Base-by-base conservation (phyloP, 2,797 vertebrate genomes). In the Valencia hispanica region DNA sequence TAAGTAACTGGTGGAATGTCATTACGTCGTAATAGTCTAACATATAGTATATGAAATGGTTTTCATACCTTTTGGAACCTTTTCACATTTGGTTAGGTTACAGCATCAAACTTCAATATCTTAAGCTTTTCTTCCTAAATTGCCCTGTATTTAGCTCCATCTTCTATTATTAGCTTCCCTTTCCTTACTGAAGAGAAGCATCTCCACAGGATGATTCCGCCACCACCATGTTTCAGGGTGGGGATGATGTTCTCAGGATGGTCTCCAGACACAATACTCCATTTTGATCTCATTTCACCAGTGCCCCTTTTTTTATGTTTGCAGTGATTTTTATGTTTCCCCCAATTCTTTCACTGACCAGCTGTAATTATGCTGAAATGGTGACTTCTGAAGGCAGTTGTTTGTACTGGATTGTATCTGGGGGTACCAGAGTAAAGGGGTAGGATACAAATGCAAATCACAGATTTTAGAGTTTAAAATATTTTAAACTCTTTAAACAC, bases 1-100 rank as follows among this genome's bases (percentile, higher is more conserved):
- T 99, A 95, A 83, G 61, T 39, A 61, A 43, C 68, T 8, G 10
- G 1, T 1, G 61, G 10, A 20, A 0, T 43, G 20, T 66, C 12
- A 41, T n/a, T 66, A 41, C 41, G n/a, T 14, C n/a, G 5, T 12
- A 43, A 43, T n/a, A 43, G 43, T 27, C 25, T 7, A 43, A 41
- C 11, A 6, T 41, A 25, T n/a, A 41, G 2, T 41, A 25, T n/a
- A 41, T 14, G 2, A 25, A 25, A 34, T 14, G 25, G 4, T 9
- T 53, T 53, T 53, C n/a, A 55, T 55, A 55, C 53, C 53, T 22
- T 22, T 14, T 25, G 65, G 43, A 43, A 36, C 17, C n/a, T 32
- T 66, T 66, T 7, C 2, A n/a, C 36, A 66, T 66, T 41, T 41
- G 22, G 5, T 66, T 10, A 39, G 61, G 18, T 25, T 65, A 22